Evolutionary conservation across 2,113 vertebrate genomes (phyloP).

Genomic region (Phocoena sinus): DNA sequence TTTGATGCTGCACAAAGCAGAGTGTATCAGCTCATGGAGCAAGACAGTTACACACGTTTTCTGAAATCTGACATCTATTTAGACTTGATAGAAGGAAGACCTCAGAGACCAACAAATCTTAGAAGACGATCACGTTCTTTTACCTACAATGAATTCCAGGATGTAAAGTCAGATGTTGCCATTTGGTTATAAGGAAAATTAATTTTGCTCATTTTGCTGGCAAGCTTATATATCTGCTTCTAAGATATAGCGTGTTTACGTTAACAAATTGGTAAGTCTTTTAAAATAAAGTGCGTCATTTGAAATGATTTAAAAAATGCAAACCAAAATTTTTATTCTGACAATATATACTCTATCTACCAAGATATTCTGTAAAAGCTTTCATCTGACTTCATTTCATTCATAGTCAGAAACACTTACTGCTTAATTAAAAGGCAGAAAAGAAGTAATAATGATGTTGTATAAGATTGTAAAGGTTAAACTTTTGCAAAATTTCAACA

Average conservation of each 20-base stretch:
- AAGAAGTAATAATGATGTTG: background rate
- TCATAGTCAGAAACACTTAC: background rate
- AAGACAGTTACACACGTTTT: conserved; percentile 94
- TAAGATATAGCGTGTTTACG: background rate
- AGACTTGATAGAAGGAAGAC: conserved; percentile 81
- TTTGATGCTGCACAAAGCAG: conserved; percentile 90
- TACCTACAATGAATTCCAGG: conserved; percentile 87
- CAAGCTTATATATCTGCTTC: background rate
- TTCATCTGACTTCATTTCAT: background rate
- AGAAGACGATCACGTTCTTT: conserved; percentile 93
- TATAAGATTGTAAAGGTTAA: background rate
- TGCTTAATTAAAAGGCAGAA: background rate
- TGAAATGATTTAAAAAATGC: background rate
- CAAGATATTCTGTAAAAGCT: background rate
- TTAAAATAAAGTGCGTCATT: background rate
- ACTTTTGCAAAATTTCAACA: background rate
- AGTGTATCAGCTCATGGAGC: conserved; percentile 94
- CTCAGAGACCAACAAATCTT: conserved; percentile 76
- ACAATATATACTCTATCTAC: background rate
- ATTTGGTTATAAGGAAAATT: conserved; percentile 78
- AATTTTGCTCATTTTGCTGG: background rate
- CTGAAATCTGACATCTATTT: conserved; percentile 89
- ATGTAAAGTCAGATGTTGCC: conserved; percentile 74
- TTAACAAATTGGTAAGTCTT: background rate
- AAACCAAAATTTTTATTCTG: background rate